Evolutionary conservation across 2,797 vertebrate genomes (phyloP).

Genomic region (Morelia viridis): DNA sequence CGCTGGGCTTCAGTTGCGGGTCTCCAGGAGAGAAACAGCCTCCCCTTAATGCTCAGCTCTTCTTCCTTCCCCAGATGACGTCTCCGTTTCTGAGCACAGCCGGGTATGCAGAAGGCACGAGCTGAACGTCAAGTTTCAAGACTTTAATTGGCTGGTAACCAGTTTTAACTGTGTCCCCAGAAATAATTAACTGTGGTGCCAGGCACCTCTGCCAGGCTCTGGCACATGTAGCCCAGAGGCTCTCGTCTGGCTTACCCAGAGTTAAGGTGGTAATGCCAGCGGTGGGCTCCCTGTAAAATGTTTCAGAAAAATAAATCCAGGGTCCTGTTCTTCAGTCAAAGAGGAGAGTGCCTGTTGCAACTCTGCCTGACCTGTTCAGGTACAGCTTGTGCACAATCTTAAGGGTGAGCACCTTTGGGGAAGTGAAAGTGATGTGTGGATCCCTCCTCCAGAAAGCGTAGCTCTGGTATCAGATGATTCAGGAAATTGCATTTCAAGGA

Average conservation of each 20-base stretch:
- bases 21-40: neutral
- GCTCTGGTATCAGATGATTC: neutral
- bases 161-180: neutral
- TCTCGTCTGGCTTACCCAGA: neutral
- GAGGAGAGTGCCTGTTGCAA: neutral
- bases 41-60: neutral
- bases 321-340: neutral
- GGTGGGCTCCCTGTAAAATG: neutral
- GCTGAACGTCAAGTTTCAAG: slow-evolving; percentile 95
- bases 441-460: no score
- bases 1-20: neutral
- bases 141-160: slow-evolving; percentile 96
- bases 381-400: neutral
- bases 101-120: slow-evolving; percentile 89
- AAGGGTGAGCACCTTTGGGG: neutral
- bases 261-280: neutral
- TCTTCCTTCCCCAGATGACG: slow-evolving; percentile 72
- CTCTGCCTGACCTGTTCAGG: neutral
- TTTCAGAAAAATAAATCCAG: neutral
- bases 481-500: neutral
- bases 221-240: neutral
- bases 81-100: slow-evolving; percentile 71
- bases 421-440: neutral
- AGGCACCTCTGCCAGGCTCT: neutral
- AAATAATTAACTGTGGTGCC: slow-evolving; percentile 16